Evolutionary conservation across 1,140 invertebrate species (phyloP).

Genomic region (Drosophila sturtevanti): DNA sequence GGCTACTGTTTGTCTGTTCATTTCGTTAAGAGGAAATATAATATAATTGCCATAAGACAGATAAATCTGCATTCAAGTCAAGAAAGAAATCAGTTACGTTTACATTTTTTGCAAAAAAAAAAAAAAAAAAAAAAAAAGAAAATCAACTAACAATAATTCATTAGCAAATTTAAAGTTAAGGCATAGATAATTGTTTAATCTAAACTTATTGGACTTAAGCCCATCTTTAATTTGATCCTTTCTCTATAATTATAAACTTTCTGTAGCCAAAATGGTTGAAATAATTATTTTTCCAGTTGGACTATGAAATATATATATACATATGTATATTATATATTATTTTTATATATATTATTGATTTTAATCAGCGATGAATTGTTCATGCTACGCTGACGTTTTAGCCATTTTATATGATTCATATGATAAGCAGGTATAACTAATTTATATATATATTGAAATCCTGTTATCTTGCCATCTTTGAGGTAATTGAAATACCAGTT

Average conservation of each 20-base stretch:
- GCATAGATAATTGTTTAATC: no score
- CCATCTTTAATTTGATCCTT: no score
- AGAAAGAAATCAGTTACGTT: slow-evolving; percentile 10
- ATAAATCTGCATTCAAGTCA: slow-evolving; percentile 5
- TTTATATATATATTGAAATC: neutral
- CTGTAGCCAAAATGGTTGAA: no score
- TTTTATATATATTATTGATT: no score
- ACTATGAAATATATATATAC: no score
- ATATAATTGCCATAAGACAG: neutral
- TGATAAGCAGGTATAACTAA: neutral
- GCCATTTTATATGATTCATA: neutral
- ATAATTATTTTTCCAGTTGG: no score
- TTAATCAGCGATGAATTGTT: no score
- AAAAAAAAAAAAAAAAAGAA: neutral
- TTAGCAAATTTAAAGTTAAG: no score
- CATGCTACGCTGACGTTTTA: no score
- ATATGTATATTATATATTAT: no score
- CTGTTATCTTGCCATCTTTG: neutral
- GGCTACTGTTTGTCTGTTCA: slow-evolving; percentile 38
- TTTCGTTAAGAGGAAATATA: slow-evolving; percentile 36
- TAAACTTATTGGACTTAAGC: no score
- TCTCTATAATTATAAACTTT: no score
- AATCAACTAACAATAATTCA: neutral
- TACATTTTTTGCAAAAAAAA: slow-evolving; percentile 38
- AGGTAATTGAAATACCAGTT: neutral